Conservation (phyloP, 2,888 invertebrate species). For the Dynastes tityus region DNA sequence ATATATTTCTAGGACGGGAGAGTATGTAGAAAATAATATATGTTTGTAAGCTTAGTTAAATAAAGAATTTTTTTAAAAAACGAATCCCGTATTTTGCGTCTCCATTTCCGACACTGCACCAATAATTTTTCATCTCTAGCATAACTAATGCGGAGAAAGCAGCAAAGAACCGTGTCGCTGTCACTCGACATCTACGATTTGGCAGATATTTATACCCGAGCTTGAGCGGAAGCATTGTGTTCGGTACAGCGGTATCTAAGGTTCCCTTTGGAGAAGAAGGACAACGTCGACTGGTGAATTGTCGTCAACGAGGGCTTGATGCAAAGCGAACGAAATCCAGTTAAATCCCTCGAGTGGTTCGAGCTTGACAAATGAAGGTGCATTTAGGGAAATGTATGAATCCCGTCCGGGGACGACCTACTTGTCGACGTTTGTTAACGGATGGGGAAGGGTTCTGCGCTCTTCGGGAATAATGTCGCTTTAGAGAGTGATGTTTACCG, state of each 20-base stretch:
- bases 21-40: too few species aligned
- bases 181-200: too few species aligned
- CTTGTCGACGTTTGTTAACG: conserved; percentile 33
- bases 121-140: too few species aligned
- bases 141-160: too few species aligned
- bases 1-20: too few species aligned
- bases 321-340: background rate
- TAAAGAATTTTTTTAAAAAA: too few species aligned
- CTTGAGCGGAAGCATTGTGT: background rate
- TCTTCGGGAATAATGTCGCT: background rate
- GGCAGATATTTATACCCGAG: background rate
- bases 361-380: conserved; percentile 47
- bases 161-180: too few species aligned
- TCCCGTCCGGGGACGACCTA: conserved; percentile 40
- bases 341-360: background rate
- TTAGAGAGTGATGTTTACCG: background rate
- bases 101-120: too few species aligned
- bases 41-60: too few species aligned
- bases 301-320: conserved; percentile 5
- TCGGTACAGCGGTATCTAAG: background rate
- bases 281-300: background rate
- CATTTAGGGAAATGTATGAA: conserved; percentile 42
- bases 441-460: background rate
- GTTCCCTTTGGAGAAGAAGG: background rate
- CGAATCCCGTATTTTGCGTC: too few species aligned